Evolutionary conservation across 2,113 vertebrate genomes (phyloP).

Genomic region (Anas platyrhynchos): DNA sequence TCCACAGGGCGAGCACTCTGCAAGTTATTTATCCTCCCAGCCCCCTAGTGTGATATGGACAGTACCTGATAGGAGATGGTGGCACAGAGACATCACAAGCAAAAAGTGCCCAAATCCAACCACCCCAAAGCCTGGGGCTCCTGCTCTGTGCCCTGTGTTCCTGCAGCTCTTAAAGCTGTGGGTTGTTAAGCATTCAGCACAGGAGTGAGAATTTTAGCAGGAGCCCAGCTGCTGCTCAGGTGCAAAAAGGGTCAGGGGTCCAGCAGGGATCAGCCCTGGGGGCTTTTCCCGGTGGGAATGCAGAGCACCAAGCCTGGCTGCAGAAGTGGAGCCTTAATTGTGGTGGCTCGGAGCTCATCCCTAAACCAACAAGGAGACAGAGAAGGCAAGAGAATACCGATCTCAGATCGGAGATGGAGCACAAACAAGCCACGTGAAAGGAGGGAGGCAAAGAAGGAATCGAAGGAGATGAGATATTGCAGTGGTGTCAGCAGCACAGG

Average conservation of each 20-base stretch:
- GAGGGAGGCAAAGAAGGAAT: background rate
- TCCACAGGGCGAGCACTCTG: rapidly evolving
- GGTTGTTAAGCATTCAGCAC: background rate
- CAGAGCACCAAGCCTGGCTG: background rate
- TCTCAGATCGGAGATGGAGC: background rate
- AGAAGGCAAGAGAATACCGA: background rate
- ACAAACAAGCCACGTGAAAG: rapidly evolving
- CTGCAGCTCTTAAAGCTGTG: rapidly evolving
- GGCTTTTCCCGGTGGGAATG: background rate
- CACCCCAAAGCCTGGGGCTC: background rate
- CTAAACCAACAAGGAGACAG: background rate
- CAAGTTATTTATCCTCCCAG: background rate
- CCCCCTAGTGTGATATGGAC: rapidly evolving
- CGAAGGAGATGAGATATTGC: background rate
- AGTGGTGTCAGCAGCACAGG: background rate
- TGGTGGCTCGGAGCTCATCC: background rate
- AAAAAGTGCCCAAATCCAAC: background rate
- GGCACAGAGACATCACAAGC: background rate
- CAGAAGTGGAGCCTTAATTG: background rate
- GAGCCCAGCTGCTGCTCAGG: background rate
- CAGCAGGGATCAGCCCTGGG: background rate
- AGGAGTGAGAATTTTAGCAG: background rate
- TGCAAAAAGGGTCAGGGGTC: background rate
- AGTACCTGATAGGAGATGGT: rapidly evolving
- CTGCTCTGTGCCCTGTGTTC: rapidly evolving